Evolutionary conservation across 2,113 vertebrate genomes (phyloP), one percentile per base, ranked within the genome.

Genomic region (Centropus unirufus): DNA sequence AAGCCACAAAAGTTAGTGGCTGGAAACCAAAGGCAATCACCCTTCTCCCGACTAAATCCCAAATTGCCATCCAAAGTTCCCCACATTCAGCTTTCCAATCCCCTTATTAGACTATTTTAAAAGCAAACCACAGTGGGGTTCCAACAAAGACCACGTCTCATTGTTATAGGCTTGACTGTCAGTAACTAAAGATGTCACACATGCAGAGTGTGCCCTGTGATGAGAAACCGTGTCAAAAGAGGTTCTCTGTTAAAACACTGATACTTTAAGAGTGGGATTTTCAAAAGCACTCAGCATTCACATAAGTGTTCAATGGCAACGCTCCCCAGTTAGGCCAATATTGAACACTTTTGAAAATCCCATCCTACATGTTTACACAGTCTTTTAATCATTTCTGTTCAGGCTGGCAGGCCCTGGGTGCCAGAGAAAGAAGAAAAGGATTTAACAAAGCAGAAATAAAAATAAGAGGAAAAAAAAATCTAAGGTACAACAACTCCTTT

Each of bases 341-440:
- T 88, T 90, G 93, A 93, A 94, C 89, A 93, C 94, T 95, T 96
- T 96, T 96, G 95, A 97, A 97, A 97, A 96, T 95, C 93, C 94
- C 92, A 95, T 93, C 95, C 95, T 95, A 90, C 94, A 42, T 96
- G 94, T 96, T 96, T 96, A 96, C 95, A 96, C 40, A 92, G 93
- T 93, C 95, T 96, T 96, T 97, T 96, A 96, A 96, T 96, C 96
- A 97, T 97, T 93, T 97, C 95, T 97, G 83, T 34, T 89, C 89
- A 81, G 95, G 92, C 91, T 95, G 87, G 94, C 77, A 96, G 83
- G 89, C 79, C 83, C 64, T 86, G 88, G 73, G 88, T 90, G 73
- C 88, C 88, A 76, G 90, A 86, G 66, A 86, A 93, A 90, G 58
- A 88, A 91, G 30, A 77, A 94, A 96, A 89, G 68, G 54, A 87